Evolutionary conservation across 1,140 invertebrate species (phyloP).

Genomic region (Oryctes rhinoceros): DNA sequence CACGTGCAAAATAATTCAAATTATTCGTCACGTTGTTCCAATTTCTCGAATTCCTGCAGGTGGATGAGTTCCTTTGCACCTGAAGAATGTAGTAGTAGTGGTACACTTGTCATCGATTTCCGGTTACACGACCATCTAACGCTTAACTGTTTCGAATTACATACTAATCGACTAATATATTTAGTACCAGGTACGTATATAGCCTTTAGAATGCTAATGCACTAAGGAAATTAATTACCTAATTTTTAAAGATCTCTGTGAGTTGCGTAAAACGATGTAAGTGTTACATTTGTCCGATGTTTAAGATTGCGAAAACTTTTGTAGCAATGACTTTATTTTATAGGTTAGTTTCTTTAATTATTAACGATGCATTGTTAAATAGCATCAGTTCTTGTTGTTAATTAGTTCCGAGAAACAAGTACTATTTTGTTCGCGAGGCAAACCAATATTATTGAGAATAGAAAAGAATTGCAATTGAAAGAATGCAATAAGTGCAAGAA

Average conservation of each 20-base stretch:
- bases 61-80: slow-evolving; percentile 3
- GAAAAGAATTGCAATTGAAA: no score
- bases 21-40: background rate
- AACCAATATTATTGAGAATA: no score
- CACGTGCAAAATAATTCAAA: slow-evolving; percentile 21
- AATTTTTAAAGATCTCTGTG: background rate
- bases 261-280: background rate
- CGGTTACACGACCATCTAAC: slow-evolving; percentile 23
- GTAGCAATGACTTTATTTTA: no score
- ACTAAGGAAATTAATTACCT: background rate
- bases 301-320: no score
- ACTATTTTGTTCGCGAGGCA: no score
- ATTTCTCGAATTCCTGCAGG: background rate
- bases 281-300: no score
- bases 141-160: background rate
- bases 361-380: no score
- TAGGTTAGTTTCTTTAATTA: no score
- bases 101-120: background rate
- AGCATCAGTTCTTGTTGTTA: no score
- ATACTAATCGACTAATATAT: background rate
- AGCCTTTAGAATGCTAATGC: background rate
- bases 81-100: background rate
- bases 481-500: no score
- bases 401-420: no score
- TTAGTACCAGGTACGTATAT: no score